phyloP scores from a whole-genome alignment of 2,113 vertebrate species.

The Sprattus sprattus region DNA sequence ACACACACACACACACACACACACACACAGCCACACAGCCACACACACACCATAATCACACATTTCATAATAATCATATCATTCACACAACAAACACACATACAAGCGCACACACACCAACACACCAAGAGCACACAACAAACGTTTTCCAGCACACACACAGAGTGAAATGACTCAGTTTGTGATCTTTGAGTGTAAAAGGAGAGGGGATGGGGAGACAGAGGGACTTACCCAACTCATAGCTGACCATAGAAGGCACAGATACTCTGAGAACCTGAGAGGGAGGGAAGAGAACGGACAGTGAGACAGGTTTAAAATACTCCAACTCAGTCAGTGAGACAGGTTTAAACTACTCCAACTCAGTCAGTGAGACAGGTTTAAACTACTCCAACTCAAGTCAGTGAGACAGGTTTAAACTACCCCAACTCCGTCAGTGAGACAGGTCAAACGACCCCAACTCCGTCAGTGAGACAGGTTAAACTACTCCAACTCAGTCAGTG shows the following conservation, averaged over 20 bases:
- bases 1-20: background rate
- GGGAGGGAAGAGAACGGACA: background rate
- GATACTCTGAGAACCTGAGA: conserved; percentile 67
- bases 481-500: too few relatives aligned
- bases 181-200: background rate
- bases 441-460: too few relatives aligned
- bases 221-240: conserved; percentile 71
- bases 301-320: too few relatives aligned
- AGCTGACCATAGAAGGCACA: conserved; percentile 51
- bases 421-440: too few relatives aligned
- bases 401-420: too few relatives aligned
- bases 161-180: background rate
- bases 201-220: background rate
- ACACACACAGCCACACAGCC: too few relatives aligned
- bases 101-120: background rate
- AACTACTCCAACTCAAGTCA: too few relatives aligned
- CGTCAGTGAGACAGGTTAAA: too few relatives aligned
- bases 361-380: too few relatives aligned
- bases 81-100: background rate
- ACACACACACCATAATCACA: background rate
- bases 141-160: background rate
- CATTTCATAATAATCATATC: too few relatives aligned
- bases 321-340: too few relatives aligned
- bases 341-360: too few relatives aligned
- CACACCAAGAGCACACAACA: background rate